Conservation (phyloP, 2,888 invertebrate species). For the Mycalesis mineus region DNA sequence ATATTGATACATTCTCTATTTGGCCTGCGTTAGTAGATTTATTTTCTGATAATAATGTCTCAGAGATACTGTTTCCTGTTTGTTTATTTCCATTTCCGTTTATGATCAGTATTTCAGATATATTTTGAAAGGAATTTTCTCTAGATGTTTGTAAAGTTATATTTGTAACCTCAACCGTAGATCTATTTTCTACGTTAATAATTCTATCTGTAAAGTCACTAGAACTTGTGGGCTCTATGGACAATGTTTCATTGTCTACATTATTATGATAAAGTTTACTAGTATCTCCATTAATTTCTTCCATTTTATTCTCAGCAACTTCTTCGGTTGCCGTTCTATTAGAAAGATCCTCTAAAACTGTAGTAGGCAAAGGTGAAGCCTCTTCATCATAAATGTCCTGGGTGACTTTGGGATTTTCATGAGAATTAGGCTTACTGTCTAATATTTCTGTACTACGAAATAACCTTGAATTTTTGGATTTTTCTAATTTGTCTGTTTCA, state of each 20-base stretch:
- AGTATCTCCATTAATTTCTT: background rate
- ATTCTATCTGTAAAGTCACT: background rate
- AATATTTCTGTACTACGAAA: slow-evolving; percentile 10
- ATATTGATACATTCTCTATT: background rate
- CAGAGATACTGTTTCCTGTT: background rate
- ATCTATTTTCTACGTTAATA: background rate
- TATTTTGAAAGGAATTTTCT: background rate
- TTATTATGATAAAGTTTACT: background rate
- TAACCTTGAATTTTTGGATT: background rate
- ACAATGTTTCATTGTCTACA: background rate
- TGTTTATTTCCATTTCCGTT: background rate
- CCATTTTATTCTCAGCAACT: background rate
- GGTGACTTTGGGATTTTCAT: background rate
- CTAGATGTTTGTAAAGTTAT: background rate
- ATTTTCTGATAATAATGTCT: background rate
- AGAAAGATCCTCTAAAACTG: background rate
- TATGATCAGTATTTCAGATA: background rate
- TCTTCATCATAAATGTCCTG: slow-evolving; percentile 11
- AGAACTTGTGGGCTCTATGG: background rate
- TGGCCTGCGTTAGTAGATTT: background rate
- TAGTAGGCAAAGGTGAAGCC: background rate
- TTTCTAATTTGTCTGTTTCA: background rate
- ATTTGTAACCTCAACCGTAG: slow-evolving; percentile 1
- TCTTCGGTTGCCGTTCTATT: background rate
- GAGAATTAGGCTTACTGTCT: slow-evolving; percentile 12